phyloP scores from a whole-genome alignment of 2,888 invertebrate genomes.

The Lagria hirta region DNA sequence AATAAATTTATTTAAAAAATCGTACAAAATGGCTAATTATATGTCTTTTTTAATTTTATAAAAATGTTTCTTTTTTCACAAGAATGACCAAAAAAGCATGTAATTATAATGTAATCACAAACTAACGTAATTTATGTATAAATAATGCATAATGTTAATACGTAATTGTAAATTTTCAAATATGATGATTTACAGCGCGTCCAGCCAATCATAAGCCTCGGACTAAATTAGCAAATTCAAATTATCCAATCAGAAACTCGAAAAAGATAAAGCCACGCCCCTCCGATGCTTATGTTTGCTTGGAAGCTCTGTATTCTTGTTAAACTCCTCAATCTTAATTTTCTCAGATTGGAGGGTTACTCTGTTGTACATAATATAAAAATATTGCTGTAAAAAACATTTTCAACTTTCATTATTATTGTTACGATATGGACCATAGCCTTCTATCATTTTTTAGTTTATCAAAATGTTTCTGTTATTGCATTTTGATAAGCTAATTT shows the following conservation, averaged over 20 bases:
- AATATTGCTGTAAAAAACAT: constrained; percentile 43
- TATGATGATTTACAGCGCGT: too few relatives aligned
- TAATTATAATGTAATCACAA: constrained; percentile 34
- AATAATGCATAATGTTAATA: constrained; percentile 44
- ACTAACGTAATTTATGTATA: constrained; percentile 42
- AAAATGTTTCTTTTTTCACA: constrained; percentile 32
- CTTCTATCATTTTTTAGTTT: constrained; percentile 16
- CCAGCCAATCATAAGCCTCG: too few relatives aligned
- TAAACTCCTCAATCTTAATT: constrained; percentile 36
- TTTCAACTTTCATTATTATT: constrained; percentile 21
- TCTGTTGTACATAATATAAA: constrained; percentile 45
- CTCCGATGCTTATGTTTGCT: too few relatives aligned
- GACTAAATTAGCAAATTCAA: too few relatives aligned
- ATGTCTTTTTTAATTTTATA: constrained; percentile 38
- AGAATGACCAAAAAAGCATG: constrained; percentile 41
- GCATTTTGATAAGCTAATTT: constrained; percentile 25
- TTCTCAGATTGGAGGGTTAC: constrained; percentile 36
- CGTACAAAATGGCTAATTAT: constrained; percentile 31
- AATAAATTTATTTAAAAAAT: constrained; percentile 25
- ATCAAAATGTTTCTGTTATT: constrained; percentile 17
- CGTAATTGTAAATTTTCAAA: constrained; percentile 37
- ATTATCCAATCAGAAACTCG: too few relatives aligned
- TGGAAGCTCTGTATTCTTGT: constrained; percentile 46
- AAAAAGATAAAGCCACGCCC: too few relatives aligned
- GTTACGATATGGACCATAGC: constrained; percentile 29